Base-by-base conservation (phyloP, 2,797 vertebrate species). In the Tokudaia muenninki region DNA sequence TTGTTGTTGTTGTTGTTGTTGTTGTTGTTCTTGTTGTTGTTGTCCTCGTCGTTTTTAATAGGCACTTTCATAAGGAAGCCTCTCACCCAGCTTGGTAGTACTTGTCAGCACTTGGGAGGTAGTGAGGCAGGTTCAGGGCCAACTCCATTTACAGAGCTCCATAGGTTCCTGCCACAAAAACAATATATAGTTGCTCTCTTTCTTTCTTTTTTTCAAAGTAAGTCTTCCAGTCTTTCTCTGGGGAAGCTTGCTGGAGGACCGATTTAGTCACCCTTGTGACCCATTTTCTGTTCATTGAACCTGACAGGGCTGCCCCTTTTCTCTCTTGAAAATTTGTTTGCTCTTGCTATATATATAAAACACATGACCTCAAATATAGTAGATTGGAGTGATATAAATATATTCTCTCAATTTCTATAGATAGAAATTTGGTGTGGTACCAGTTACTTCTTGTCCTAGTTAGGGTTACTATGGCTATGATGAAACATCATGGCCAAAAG, bases 281-380 rank as follows among this genome's bases (percentile, higher is more conserved):
- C 29, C 19, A 37, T 84, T 90, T 41, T 80, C 74, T 86, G 41
- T 57, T 44, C 47, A 31, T 4, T 57, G 70, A 86, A 86, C 72
- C 65, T 59, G 52, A 50, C 22, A 29, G 52, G 34, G 2, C 47
- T 31, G 44, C 29, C 61, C n/a, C 29, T 59, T 74, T 75, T 77
- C 37, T 12, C 21, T 77, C 31, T 81, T 81, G 31, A 89, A 24
- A 77, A 94, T 50, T 92, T 96, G 87, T 81, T 86, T 86, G 83
- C 61, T 94, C 1, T 88, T 55, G 70, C 67, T 57, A 6, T 50
- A 22, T 88, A 55, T 86, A 41, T 41, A 41, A 41, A n/a, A 83
- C 70, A 74, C 57, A 92, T 83, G 52, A 67, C 44, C n/a, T 90
- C 89, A 65, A 26, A 65, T 59, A n/a, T 63, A 41, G 10, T 74